Evolutionary conservation across 2,888 invertebrate genomes (phyloP), one percentile per base, ranked within the genome.

Genomic region (Hyposoter dolosus): DNA sequence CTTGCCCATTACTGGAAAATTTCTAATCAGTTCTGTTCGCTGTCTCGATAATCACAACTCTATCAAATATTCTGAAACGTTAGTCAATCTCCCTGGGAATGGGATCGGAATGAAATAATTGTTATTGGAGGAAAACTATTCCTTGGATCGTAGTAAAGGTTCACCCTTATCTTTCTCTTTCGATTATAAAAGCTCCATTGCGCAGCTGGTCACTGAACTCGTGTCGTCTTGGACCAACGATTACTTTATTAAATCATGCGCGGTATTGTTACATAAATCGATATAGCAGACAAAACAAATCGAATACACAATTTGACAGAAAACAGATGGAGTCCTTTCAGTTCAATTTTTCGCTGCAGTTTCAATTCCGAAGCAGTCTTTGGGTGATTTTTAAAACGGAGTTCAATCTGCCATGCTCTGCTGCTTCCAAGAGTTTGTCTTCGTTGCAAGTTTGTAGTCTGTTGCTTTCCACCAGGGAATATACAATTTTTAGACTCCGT

Each of bases 1-100:
- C 32, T 3, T 17, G 47, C n/a, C 15, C 45, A 65, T 63, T 69
- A 79, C 74, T 82, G 65, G 79, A 85, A 76, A 43, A 40, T 45
- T 56, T n/a, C 63, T 45, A 74, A 53, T 75, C 53, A 79, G 45
- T 69, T 69, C 9, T 50, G n/a, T 19, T 0, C 56, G 47, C 56
- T 45, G 56, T 23, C 28, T 15, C 9, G 23, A 23, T 66, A 74
- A 82, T 82, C 65, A 43, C 9, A 35, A 74, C 50, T 75, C 75
- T 35, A 85, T 85, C 50, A 47, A 75, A 63, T 32, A 79, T 19
- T 43, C 68, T 4, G 2, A 32, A 32, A 32, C 40, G 10, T 1
- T 1, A 40, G 1, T 40, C 40, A 40, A 40, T 40, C 40, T 40
- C 1, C 40, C 10, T 40, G 40, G 40, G 10, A 50, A 53, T 19